Evolutionary conservation across 2,797 vertebrate species (phyloP).

Genomic region (Syndactyla subalaris): DNA sequence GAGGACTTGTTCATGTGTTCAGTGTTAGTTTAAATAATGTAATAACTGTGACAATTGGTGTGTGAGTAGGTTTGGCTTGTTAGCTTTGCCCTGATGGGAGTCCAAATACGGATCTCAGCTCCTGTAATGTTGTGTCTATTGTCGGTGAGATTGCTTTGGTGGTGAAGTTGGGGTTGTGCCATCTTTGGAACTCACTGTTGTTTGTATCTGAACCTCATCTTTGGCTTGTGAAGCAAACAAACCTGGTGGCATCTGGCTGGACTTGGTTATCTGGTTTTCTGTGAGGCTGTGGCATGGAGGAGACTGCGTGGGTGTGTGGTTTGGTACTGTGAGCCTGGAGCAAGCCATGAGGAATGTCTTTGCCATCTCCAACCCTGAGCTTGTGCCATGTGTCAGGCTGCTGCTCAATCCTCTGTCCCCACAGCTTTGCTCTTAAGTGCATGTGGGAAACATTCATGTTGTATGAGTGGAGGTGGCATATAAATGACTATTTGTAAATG

Average conservation of each 20-base stretch:
- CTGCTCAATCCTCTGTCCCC: accelerated
- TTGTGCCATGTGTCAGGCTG: neutral
- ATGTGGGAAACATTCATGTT: neutral
- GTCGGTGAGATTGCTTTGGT: neutral
- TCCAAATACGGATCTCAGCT: neutral
- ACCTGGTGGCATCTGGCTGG: neutral
- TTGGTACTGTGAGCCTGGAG: neutral
- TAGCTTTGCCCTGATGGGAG: neutral
- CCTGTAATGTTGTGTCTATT: neutral
- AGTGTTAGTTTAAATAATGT: neutral
- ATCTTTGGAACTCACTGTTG: neutral
- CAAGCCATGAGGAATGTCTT: accelerated
- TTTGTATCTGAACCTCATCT: neutral
- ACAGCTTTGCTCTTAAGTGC: neutral
- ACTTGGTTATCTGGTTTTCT: neutral
- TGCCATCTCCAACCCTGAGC: neutral
- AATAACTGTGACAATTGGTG: neutral
- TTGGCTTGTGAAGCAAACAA: neutral
- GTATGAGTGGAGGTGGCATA: neutral
- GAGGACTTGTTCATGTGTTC: neutral
- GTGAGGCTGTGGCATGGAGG: accelerated
- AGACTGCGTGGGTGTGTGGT: neutral
- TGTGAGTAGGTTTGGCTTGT: neutral
- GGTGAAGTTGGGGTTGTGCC: neutral
- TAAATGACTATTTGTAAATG: neutral